These are phyloP conservation scores for Drosophila equinoxialis DNA, from an alignment of 1,140 invertebrate species.

Conservation along the genomic window DNA sequence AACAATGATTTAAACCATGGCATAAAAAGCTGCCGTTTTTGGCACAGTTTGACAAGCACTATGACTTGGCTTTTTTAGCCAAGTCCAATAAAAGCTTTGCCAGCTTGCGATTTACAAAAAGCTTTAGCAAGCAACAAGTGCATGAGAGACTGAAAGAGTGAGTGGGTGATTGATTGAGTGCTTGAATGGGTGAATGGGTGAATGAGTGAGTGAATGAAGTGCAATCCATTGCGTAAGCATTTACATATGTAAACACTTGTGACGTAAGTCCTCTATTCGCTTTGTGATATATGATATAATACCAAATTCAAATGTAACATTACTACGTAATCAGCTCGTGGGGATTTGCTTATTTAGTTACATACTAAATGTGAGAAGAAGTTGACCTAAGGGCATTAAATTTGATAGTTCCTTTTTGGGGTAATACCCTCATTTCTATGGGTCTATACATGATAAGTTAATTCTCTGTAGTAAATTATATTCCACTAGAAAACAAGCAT, in stretches of 20 bases:
- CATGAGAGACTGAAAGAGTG: neutral
- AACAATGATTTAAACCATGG: slow-evolving; percentile 17
- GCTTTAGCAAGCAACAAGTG: slow-evolving; percentile 2
- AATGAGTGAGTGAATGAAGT: neutral
- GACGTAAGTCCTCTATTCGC: neutral
- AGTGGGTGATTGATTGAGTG: neutral
- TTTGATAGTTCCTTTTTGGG: too few relatives aligned
- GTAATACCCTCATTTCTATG: too few relatives aligned
- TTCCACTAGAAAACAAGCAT: too few relatives aligned
- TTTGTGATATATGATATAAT: slow-evolving; percentile 6
- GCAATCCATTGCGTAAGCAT: slow-evolving; percentile 2
- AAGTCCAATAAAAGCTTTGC: slow-evolving; percentile 51
- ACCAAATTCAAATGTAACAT: neutral
- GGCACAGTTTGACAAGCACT: slow-evolving; percentile 24
- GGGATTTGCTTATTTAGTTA: neutral
- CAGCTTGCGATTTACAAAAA: neutral
- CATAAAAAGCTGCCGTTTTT: slow-evolving; percentile 14
- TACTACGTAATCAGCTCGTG: neutral
- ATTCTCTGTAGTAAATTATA: too few relatives aligned
- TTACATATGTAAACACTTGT: neutral
- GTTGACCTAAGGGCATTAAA: neutral
- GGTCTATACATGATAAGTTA: too few relatives aligned
- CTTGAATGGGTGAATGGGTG: neutral
- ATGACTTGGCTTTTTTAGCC: slow-evolving; percentile 55
- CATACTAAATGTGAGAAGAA: neutral